A percentile compares a stretch with the other conserved stretches of the same genome.
Conservation (phyloP, 2,888 invertebrate genomes). For the Oscheius sp. region DNA sequence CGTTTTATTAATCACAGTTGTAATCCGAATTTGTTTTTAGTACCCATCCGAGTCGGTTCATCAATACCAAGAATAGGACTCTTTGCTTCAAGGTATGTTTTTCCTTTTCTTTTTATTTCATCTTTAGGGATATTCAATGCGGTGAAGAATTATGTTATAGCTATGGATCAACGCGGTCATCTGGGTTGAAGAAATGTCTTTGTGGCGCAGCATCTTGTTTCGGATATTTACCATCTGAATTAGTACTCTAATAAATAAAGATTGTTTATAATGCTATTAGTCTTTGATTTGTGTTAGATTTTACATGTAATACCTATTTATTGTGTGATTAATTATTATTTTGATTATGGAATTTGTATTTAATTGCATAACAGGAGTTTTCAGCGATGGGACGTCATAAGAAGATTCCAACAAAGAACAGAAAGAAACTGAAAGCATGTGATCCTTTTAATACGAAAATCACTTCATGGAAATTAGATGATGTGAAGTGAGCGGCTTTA, state of each 20-base stretch:
- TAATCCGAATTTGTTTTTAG: constrained; percentile 57
- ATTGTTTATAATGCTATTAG: too few relatives aligned
- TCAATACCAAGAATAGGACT: constrained; percentile 53
- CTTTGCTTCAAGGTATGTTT: constrained; percentile 47
- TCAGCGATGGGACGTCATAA: constrained; percentile 38
- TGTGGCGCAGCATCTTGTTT: constrained; percentile 40
- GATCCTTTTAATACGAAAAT: constrained; percentile 55
- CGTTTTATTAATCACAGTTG: constrained; percentile 67
- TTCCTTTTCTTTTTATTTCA: neutral
- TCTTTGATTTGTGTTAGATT: too few relatives aligned
- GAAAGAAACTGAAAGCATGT: constrained; percentile 57
- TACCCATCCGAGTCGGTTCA: constrained; percentile 51
- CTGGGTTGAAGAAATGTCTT: constrained; percentile 31
- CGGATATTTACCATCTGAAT: constrained; percentile 38
- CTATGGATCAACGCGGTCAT: constrained; percentile 44
- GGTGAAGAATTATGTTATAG: constrained; percentile 63
- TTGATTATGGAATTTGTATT: neutral
- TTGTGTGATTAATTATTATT: neutral
- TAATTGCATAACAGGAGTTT: neutral
- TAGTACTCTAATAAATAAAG: neutral
- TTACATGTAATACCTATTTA: neutral
- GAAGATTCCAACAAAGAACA: constrained; percentile 52
- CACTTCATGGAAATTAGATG: constrained; percentile 32
- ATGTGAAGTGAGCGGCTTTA: constrained; percentile 4
- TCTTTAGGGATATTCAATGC: constrained; percentile 36